These are phyloP conservation scores for Teinopalpus imperialis DNA, from an alignment of 2,888 invertebrate species.

Conservation along the genomic window DNA sequence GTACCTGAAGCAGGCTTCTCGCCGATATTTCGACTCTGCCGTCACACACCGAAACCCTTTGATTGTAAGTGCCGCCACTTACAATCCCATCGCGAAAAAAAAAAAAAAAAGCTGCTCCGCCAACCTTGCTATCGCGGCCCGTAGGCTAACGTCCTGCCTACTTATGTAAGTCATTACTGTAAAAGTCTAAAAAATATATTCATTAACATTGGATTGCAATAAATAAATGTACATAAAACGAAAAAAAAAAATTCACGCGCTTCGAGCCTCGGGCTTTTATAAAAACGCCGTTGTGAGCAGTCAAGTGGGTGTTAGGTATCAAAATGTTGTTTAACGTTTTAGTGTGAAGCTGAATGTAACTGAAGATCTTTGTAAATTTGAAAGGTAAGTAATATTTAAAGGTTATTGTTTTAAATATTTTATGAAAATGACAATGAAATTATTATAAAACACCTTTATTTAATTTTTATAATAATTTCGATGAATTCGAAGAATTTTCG, in stretches of 20 bases:
- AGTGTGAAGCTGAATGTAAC: slow-evolving; percentile 28
- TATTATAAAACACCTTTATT: slow-evolving; percentile 29
- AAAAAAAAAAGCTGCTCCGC: slow-evolving; percentile 33
- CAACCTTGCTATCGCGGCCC: slow-evolving; percentile 27
- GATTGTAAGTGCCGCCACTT: too few species aligned
- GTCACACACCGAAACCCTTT: too few species aligned
- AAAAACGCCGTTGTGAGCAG: slow-evolving; percentile 34
- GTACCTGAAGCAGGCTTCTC: too few species aligned
- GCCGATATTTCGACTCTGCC: too few species aligned
- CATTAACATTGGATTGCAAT: too few species aligned
- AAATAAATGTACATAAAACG: not conserved
- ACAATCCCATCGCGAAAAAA: too few species aligned
- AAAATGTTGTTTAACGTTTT: slow-evolving; percentile 48
- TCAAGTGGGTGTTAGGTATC: slow-evolving; percentile 48
- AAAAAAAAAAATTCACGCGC: slow-evolving; percentile 12
- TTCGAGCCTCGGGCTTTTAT: slow-evolving; percentile 16
- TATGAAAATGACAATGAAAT: not conserved
- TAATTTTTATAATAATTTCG: too few species aligned
- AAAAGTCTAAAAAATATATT: not conserved
- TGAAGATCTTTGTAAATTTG: not conserved
- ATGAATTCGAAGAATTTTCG: too few species aligned
- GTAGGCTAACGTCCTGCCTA: slow-evolving; percentile 37
- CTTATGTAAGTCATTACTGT: slow-evolving; percentile 64
- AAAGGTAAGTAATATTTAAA: slow-evolving; percentile 11
- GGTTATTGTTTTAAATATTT: not conserved